These are phyloP conservation scores for Clostera curtula DNA, from an alignment of 2,888 invertebrate species.

Conservation along the genomic window DNA sequence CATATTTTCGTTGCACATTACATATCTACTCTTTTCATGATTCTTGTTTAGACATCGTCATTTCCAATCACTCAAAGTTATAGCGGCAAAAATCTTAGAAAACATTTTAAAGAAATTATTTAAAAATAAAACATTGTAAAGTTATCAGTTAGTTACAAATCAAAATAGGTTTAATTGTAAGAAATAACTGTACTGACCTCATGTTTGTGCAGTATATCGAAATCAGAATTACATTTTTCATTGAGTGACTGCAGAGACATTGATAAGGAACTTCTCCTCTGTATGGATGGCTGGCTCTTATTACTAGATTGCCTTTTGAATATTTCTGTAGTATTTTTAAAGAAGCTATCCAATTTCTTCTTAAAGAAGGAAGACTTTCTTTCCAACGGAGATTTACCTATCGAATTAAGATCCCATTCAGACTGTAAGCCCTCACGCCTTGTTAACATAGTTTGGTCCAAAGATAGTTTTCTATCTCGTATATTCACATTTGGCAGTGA, in stretches of 20 bases:
- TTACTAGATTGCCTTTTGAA: conserved; percentile 46
- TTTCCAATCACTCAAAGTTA: too few relatives aligned
- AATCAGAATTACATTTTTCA: conserved; percentile 30
- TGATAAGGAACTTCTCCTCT: conserved; percentile 50
- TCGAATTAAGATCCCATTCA: conserved; percentile 55
- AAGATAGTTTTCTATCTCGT: conserved; percentile 52
- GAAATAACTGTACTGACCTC: conserved; percentile 19
- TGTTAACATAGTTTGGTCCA: conserved; percentile 53
- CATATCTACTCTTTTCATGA: too few relatives aligned
- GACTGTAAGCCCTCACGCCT: conserved; percentile 52
- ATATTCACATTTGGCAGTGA: conserved; percentile 18
- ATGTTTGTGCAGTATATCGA: conserved; percentile 18
- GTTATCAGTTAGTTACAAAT: too few relatives aligned
- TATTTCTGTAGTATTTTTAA: conserved; percentile 61
- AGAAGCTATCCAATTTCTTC: conserved; percentile 63
- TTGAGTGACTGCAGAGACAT: conserved; percentile 55
- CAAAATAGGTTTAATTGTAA: background rate
- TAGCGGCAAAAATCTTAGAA: too few relatives aligned
- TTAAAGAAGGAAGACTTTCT: conserved; percentile 64
- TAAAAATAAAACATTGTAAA: too few relatives aligned
- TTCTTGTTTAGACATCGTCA: too few relatives aligned
- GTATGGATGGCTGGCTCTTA: conserved; percentile 29
- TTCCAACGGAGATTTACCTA: conserved; percentile 59
- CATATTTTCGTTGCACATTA: too few relatives aligned
- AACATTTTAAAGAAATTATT: too few relatives aligned